Conservation (phyloP, 2,113 vertebrate genomes). For the Callithrix jacchus region DNA sequence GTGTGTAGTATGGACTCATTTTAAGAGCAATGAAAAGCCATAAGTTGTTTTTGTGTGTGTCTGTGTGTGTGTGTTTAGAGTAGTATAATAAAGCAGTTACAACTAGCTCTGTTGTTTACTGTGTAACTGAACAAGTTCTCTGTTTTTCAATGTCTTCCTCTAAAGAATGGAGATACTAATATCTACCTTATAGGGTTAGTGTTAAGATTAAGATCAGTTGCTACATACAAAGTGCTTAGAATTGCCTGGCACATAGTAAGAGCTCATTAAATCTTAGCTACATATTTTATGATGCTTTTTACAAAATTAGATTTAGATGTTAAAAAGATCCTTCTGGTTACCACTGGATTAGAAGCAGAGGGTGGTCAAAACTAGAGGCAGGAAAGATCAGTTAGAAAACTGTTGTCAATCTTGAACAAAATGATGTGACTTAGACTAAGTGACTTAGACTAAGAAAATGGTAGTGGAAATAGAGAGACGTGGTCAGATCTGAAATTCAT, state of each 20-base stretch:
- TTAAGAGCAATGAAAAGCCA: background rate
- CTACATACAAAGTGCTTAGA: background rate
- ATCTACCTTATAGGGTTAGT: background rate
- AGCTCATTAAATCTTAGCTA: background rate
- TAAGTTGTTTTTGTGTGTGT: background rate
- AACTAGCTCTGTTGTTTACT: background rate
- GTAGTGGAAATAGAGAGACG: background rate
- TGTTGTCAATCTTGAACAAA: background rate
- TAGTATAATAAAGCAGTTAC: background rate
- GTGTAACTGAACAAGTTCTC: background rate
- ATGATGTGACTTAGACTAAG: background rate
- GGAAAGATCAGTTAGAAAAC: background rate
- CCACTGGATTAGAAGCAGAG: background rate
- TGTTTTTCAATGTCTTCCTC: background rate
- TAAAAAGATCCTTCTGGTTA: background rate
- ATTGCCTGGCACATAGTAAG: background rate
- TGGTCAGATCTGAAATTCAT: background rate
- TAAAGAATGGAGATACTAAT: background rate
- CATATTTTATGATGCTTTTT: background rate
- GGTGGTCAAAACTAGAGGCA: background rate
- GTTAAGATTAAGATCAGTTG: slow-evolving; percentile 3
- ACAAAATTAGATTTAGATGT: background rate
- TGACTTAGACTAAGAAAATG: background rate
- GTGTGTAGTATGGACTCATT: background rate
- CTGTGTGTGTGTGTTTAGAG: background rate